Conservation (phyloP, 1,140 invertebrate genomes). For the Trissolcus basalis region DNA sequence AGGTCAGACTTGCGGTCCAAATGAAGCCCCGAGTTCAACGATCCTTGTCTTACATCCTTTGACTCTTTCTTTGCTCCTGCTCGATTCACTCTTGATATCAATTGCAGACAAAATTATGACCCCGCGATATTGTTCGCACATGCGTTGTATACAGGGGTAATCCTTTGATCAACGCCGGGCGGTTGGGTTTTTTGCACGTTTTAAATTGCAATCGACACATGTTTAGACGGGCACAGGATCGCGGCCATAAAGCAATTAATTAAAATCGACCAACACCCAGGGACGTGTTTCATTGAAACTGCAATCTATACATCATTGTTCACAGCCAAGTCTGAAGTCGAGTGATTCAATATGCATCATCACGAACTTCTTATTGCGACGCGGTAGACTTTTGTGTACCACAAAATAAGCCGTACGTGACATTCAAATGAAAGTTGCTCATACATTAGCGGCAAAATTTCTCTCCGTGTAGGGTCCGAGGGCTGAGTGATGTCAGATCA, state of each 20-base stretch:
- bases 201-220: constrained; percentile 27
- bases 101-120: constrained; percentile 54
- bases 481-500: constrained; percentile 35
- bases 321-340: constrained; percentile 13
- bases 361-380: constrained; percentile 16
- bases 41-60: constrained; percentile 54
- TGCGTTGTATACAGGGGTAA: constrained; percentile 29
- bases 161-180: constrained; percentile 39
- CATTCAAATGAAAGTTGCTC: constrained; percentile 47
- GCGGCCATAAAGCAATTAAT: constrained; percentile 26
- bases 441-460: constrained; percentile 43
- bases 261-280: constrained; percentile 14
- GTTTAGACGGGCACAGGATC: constrained; percentile 16
- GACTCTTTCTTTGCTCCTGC: constrained; percentile 13
- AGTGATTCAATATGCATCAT: constrained; percentile 34
- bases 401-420: constrained; percentile 29
- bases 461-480: constrained; percentile 49
- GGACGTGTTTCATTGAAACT: constrained; percentile 28
- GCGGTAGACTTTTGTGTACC: constrained; percentile 20
- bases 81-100: constrained; percentile 53
- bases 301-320: constrained; percentile 39
- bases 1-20: constrained; percentile 44
- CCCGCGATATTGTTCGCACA: constrained; percentile 49
- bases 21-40: constrained; percentile 53
- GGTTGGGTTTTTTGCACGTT: constrained; percentile 28